Evolutionary conservation across 2,888 invertebrate species (phyloP), one percentile per base, ranked within the genome.

Genomic region (Thelaira solivaga): DNA sequence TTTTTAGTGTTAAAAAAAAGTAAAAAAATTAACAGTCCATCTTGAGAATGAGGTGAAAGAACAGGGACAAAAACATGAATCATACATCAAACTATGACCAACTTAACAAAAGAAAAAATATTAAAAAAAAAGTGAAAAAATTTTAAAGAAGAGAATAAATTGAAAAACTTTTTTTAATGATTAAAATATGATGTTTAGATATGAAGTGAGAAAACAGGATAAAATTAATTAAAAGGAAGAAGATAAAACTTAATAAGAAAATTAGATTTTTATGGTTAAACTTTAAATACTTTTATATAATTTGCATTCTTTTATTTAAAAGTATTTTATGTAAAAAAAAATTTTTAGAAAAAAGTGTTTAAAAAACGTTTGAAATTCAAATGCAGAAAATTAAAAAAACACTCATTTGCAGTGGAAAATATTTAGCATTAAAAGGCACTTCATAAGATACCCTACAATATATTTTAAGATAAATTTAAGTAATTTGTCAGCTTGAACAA

Each of bases 61-160:
- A 65, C 34, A 53, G 55, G 73, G 22, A 49, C 49, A 47, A 73
- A 72, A 80, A 71, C 75, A 78, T 80, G 80, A 80, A 71, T 77
- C 77, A 80, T 80, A 77, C 80, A 77, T 64, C 71, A 75, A 79
- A 75, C 67, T 57, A 61, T 53, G 57, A 41, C 26, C 29, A 51
- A 53, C 13, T 16, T 45, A n/a, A n/a, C 2, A 61, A 39, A 47
- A 73, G 51, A 79, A 76, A 49, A 68, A 41, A 53, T 13, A 45
- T 36, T 45, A 62, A 62, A 57, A 75, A 72, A 34, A 20, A 59
- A 59, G 65, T 59, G 73, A 67, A 74, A 65, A 65, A 74, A 62
- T 34, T 47, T 39, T 41, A 16, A 26, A 5, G 26, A 13, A 18
- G 10, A 31, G 43, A 65, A 69, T 51, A 57, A 57, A 18, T 18